Conservation (phyloP, 2,113 vertebrate species). For the Amia ocellicauda region DNA sequence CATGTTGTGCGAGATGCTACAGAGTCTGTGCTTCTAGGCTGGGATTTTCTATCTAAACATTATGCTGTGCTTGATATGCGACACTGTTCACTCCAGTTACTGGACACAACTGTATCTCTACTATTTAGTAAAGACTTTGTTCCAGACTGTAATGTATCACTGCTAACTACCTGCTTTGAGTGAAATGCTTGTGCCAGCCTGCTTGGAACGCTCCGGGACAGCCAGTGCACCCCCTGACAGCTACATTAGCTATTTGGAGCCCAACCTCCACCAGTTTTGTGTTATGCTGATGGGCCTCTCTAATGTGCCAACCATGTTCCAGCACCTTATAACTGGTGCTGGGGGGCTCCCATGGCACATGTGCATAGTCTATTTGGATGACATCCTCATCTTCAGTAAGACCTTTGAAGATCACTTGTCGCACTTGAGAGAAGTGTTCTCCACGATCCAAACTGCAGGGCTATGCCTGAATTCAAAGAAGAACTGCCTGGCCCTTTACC, state of each 20-base stretch:
- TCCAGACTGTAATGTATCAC: background rate
- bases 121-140: no score
- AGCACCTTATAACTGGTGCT: slow-evolving; percentile 22
- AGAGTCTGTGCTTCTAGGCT: no score
- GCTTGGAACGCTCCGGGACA: no score
- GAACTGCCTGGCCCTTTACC: slow-evolving; percentile 18
- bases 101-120: no score
- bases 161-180: slow-evolving; percentile 9
- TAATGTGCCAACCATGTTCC: slow-evolving; percentile 20
- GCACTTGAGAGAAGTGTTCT: slow-evolving; percentile 14
- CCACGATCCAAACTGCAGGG: slow-evolving; percentile 10
- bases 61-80: no score
- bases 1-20: no score
- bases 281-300: slow-evolving; percentile 26
- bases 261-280: slow-evolving; percentile 18
- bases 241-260: background rate
- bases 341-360: slow-evolving; percentile 14
- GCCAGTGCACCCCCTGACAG: background rate
- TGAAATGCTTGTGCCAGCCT: slow-evolving; percentile 3
- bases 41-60: no score
- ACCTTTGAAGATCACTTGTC: slow-evolving; percentile 16
- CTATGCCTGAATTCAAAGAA: slow-evolving; percentile 28
- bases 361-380: slow-evolving; percentile 24
- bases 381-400: slow-evolving; percentile 16
- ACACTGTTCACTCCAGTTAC: no score